Conservation (phyloP, 2,888 invertebrate genomes). For the Mamestra brassicae region DNA sequence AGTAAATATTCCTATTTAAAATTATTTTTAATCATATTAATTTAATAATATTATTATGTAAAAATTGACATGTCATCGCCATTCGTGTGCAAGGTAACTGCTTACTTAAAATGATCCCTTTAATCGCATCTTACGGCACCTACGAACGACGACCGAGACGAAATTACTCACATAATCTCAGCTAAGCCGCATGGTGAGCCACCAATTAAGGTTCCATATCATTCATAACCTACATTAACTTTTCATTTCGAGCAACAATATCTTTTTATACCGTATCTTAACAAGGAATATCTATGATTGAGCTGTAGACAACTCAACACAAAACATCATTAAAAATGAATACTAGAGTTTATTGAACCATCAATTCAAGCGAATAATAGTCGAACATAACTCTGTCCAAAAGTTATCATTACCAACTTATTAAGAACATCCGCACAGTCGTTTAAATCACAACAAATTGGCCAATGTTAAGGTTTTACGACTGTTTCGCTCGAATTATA, state of each 20-base stretch:
- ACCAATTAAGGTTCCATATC: constrained; percentile 18
- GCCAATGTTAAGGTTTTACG: constrained; percentile 54
- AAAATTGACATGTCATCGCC: not conserved
- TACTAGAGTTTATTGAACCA: constrained; percentile 27
- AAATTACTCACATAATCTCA: constrained; percentile 46
- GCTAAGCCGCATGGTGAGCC: constrained; percentile 28
- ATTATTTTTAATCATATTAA: too few species aligned
- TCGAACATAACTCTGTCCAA: constrained; percentile 25
- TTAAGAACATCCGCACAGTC: constrained; percentile 49
- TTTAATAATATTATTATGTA: not conserved
- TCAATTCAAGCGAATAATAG: constrained; percentile 34
- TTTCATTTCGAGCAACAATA: not conserved
- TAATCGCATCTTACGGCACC: constrained; percentile 29
- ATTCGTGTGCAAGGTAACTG: not conserved
- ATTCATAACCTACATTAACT: constrained; percentile 7
- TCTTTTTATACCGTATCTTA: not conserved
- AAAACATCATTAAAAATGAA: constrained; percentile 9
- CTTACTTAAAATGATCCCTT: constrained; percentile 23
- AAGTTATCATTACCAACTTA: constrained; percentile 46
- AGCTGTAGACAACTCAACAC: constrained; percentile 1
- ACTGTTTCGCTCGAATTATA: constrained; percentile 56
- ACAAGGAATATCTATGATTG: not conserved
- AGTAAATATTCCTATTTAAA: too few species aligned
- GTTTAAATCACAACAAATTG: constrained; percentile 56
- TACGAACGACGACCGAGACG: constrained; percentile 8